These are phyloP conservation scores for Oryzias melastigma DNA, from an alignment of 2,113 vertebrate species.

Conservation along the genomic window DNA sequence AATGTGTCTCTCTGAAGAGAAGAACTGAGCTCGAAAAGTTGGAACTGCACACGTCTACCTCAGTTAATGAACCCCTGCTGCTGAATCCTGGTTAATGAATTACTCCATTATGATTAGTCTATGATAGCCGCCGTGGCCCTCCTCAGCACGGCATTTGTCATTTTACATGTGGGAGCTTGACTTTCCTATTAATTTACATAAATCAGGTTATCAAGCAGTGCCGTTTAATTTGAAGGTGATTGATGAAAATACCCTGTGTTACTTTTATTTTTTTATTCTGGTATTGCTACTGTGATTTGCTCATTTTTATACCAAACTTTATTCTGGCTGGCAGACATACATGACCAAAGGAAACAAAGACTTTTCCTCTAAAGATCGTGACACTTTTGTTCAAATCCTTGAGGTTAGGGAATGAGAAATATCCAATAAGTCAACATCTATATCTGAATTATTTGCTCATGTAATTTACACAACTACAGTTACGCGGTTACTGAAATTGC, in stretches of 20 bases:
- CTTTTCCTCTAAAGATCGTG: too few relatives aligned
- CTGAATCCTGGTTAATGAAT: slow-evolving; percentile 73
- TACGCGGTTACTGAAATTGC: too few relatives aligned
- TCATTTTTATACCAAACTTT: too few relatives aligned
- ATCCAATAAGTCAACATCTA: too few relatives aligned
- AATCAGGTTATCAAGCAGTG: slow-evolving; percentile 56
- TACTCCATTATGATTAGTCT: slow-evolving; percentile 71
- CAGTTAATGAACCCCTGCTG: slow-evolving; percentile 73
- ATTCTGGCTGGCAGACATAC: too few relatives aligned
- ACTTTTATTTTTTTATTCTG: slow-evolving; percentile 1
- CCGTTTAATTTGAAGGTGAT: slow-evolving; percentile 55
- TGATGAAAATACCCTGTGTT: slow-evolving; percentile 20
- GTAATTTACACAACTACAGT: too few relatives aligned
- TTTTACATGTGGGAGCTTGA: slow-evolving; percentile 52
- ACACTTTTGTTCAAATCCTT: too few relatives aligned
- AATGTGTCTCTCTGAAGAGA: slow-evolving; percentile 47
- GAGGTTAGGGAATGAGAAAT: too few relatives aligned
- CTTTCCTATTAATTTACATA: slow-evolving; percentile 53
- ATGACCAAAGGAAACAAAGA: too few relatives aligned
- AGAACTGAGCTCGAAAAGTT: slow-evolving; percentile 59
- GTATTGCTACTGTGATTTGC: background rate
- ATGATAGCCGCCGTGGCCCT: slow-evolving; percentile 53
- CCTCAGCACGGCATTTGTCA: slow-evolving; percentile 63
- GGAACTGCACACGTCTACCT: slow-evolving; percentile 61
- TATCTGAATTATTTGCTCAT: too few relatives aligned